Evolutionary conservation across 2,113 vertebrate species (phyloP).

Genomic region (Ailuropoda melanoleuca): DNA sequence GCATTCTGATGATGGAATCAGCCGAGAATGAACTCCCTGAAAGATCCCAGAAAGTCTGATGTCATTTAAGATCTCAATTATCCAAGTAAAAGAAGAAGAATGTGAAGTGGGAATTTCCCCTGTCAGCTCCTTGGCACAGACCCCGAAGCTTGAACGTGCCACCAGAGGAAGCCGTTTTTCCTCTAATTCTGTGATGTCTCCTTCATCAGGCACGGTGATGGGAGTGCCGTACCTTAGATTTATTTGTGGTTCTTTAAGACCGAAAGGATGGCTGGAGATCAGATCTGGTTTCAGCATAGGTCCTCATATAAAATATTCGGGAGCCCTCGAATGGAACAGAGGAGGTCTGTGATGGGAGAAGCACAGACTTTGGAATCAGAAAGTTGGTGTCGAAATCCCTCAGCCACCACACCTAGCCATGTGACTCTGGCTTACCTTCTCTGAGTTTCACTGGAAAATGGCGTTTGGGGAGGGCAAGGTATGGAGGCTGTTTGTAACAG

Average conservation of each 20-base stretch:
- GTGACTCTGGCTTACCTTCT: not conserved
- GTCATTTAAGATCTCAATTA: slow-evolving; percentile 58
- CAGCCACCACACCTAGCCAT: not conserved
- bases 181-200: not conserved
- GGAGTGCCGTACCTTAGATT: not conserved
- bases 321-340: not conserved
- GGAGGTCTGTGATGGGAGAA: not conserved
- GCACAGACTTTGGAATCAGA: not conserved
- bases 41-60: slow-evolving; percentile 53
- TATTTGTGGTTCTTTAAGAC: not conserved
- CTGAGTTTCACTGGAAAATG: not conserved
- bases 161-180: not conserved
- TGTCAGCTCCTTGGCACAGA: not conserved
- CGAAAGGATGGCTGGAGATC: not conserved
- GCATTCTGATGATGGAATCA: slow-evolving; percentile 32
- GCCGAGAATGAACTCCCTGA: slow-evolving; percentile 28
- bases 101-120: not conserved
- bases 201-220: not conserved
- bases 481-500: not conserved
- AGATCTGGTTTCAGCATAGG: not conserved
- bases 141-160: not conserved
- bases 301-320: not conserved
- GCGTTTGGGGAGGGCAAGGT: not conserved
- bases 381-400: not conserved
- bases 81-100: slow-evolving; percentile 5